Percentiles rank a stretch among this genome's conserved stretches.
Conservation (phyloP, 2,113 vertebrate genomes). For the Camarhynchus parvulus region DNA sequence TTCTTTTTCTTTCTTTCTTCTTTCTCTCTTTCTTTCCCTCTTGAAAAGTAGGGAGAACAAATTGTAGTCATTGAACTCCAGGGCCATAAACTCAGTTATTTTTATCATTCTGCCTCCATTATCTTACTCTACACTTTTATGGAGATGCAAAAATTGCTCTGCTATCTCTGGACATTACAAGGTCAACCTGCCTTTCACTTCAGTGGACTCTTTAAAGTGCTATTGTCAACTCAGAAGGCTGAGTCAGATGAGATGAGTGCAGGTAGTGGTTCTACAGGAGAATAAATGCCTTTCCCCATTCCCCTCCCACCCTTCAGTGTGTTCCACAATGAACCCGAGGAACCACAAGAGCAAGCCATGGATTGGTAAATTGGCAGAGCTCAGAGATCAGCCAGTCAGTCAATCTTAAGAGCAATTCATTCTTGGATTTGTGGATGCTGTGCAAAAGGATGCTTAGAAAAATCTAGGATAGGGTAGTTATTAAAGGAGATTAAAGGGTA, state of each 20-base stretch:
- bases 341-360: not conserved
- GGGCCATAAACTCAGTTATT: not conserved
- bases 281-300: not conserved
- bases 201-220: not conserved
- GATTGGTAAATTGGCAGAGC: constrained; percentile 56
- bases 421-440: constrained; percentile 70
- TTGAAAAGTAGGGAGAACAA: not conserved
- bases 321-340: not conserved
- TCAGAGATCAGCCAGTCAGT: constrained; percentile 67
- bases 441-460: constrained; percentile 72
- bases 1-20: not conserved
- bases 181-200: not conserved
- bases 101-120: not conserved
- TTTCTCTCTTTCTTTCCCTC: too few relatives aligned
- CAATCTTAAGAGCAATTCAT: constrained; percentile 68
- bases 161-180: not conserved
- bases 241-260: not conserved
- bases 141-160: not conserved
- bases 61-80: not conserved
- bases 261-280: not conserved
- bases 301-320: not conserved
- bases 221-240: not conserved
- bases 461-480: constrained; percentile 71
- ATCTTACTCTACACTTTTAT: not conserved
- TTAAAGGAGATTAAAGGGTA: constrained; percentile 81